Conservation (phyloP, 2,888 invertebrate genomes). For the Parnassius mnemosyne region DNA sequence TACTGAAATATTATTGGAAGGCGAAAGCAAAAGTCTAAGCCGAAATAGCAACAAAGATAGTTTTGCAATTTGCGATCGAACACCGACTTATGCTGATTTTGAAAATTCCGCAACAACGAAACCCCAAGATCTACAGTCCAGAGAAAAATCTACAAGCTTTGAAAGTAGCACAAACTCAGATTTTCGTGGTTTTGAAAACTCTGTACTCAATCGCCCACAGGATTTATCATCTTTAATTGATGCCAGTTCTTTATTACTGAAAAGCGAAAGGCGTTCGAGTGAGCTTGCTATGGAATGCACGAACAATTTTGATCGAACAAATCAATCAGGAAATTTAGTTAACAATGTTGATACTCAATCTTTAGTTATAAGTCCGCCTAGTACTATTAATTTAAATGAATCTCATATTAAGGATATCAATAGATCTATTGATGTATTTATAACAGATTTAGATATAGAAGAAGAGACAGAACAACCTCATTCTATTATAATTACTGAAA, state of each 20-base stretch:
- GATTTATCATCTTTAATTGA: slow-evolving; percentile 60
- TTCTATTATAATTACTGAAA: slow-evolving; percentile 70
- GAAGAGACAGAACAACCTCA: slow-evolving; percentile 73
- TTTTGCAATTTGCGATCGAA: slow-evolving; percentile 40
- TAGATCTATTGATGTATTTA: slow-evolving; percentile 48
- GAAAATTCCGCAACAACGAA: slow-evolving; percentile 54
- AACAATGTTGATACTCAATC: slow-evolving; percentile 41
- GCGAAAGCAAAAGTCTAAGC: slow-evolving; percentile 45
- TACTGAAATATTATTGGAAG: slow-evolving; percentile 48
- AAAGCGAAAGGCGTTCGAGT: slow-evolving; percentile 54
- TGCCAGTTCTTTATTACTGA: slow-evolving; percentile 54
- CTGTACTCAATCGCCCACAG: slow-evolving; percentile 55
- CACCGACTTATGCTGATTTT: slow-evolving; percentile 59
- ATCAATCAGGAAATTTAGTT: slow-evolving; percentile 39
- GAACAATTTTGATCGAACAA: slow-evolving; percentile 37
- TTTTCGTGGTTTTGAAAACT: slow-evolving; percentile 59
- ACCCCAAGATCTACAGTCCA: slow-evolving; percentile 54
- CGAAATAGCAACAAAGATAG: slow-evolving; percentile 47
- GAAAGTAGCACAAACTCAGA: slow-evolving; percentile 56
- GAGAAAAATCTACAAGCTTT: slow-evolving; percentile 50
- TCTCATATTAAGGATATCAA: slow-evolving; percentile 55
- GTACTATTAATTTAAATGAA: slow-evolving; percentile 61
- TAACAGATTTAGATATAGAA: slow-evolving; percentile 58
- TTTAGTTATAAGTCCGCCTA: slow-evolving; percentile 54
- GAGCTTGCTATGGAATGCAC: slow-evolving; percentile 42